Base-by-base conservation (phyloP, 2,113 vertebrate genomes). In the Nannobrachium achirus region DNA sequence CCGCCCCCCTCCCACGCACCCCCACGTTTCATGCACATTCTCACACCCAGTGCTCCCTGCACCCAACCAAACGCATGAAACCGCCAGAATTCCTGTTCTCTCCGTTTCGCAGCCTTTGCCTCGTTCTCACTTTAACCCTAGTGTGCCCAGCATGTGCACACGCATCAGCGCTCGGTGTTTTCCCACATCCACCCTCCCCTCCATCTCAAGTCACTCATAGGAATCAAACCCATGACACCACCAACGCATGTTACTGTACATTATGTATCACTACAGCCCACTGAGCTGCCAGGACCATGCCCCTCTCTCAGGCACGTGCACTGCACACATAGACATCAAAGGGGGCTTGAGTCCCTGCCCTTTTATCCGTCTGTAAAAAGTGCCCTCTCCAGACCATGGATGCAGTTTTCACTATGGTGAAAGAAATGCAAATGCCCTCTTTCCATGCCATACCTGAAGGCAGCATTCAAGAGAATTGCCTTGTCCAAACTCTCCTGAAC, bases 31-130 rank as follows among this genome's bases (percentile, higher is more conserved):
- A 69, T 33, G 55, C 72, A 61, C 58, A 69, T 33, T 66, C 61
- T 76, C 64, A 76, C 65, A 78, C 76, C 52, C 39, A 66, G 58
- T 53, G 60, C 56, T 66, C 66, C 49, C 60, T 61, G 76, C 45
- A 18, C 14, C 42, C 20, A 18, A 48, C 38, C 39, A 44, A 49
- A 63, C 44, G 71, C 48, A 45, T 38, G 33, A 72, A 49, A 59
- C 78, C 63, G 39, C 44, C 53, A 42, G 58, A 72, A 59, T n/a
- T 18, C 41, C 14, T 38, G 55, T 15, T 63, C 25, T 63, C 25
- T 20, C 38, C 33, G 33, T 38, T 44, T 6, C 45, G n/a, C 15
- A 50, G 15, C n/a, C 62, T 14, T 60, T 39, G 39, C 6, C 61
- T n/a, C 40, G 0, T 20, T 51, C 46, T n/a, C 33, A 38, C 61